Evolutionary conservation across 2,888 invertebrate genomes (phyloP), one percentile per base, ranked within the genome.

Genomic region (Scaptomyza polygonia): DNA sequence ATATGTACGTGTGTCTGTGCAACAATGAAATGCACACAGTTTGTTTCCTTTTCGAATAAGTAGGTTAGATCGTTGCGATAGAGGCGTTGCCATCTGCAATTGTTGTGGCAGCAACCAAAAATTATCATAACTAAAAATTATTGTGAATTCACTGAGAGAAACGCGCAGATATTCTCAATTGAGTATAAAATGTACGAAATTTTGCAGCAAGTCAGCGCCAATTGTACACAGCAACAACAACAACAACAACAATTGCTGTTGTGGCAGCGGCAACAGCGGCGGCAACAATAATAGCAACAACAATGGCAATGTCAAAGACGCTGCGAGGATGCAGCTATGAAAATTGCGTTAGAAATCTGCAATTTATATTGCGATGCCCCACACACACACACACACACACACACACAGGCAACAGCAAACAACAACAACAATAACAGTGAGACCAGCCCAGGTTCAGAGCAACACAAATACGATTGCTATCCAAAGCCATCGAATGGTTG

Each of bases 311-410:
- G 88, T 86, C 88, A 86, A 84, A 80, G 75, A 59, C 56, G 74
- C 78, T 67, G 64, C 61, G 53, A 74, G 76, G 85, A 77, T 86
- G 73, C 85, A 84, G 62, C 87, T 86, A 84, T 79, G 87, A 83
- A 88, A 83, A 83, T 85, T 87, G 88, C 88, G 89, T 86, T 88
- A 86, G 89, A 88, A 86, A 86, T 88, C 88, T 89, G 85, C 86
- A 89, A 86, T 89, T 89, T 88, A 88, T 86, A 89, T 86, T 76
- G 73, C 77, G 65, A 65, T 86, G 88, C 73, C 66, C 64, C 76
- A 64, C 86, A 67, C 85, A 76, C 65, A 61, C 30, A 30, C 86
- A 67, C 85, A 76, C 65, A 61, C 30, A 30, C 30, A 30, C 81
- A 76, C 65, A 61, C 36, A 36, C 36, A 36, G 58, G 32, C 51